Percentiles rank a stretch among this genome's conserved stretches.
phyloP scores from a whole-genome alignment of 2,888 invertebrate genomes.

The Barypeithes pellucidus region DNA sequence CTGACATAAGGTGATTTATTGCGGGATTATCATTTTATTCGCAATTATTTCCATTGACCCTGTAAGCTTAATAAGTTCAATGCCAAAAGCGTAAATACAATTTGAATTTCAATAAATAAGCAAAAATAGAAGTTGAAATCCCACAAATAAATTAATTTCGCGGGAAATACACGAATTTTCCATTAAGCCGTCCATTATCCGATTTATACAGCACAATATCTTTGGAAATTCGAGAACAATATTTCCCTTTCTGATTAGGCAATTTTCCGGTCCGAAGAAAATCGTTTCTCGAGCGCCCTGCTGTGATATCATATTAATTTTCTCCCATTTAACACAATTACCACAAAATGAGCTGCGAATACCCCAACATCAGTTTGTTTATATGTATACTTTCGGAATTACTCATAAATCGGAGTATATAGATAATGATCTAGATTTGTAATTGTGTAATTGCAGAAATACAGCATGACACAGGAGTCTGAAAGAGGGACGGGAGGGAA shows the following conservation, averaged over 20 bases:
- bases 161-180: constrained; percentile 41
- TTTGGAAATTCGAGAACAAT: constrained; percentile 44
- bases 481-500: too few species aligned
- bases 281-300: constrained; percentile 36
- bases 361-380: background rate
- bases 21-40: too few species aligned
- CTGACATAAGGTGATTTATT: too few species aligned
- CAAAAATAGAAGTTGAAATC: too few species aligned
- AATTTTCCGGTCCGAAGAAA: constrained; percentile 49
- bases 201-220: constrained; percentile 25
- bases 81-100: too few species aligned
- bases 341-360: background rate
- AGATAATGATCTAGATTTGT: background rate
- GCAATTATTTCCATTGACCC: too few species aligned
- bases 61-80: too few species aligned
- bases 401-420: background rate
- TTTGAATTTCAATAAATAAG: too few species aligned
- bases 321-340: constrained; percentile 13
- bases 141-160: constrained; percentile 10
- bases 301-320: constrained; percentile 14
- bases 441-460: too few species aligned
- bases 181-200: constrained; percentile 40
- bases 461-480: too few species aligned
- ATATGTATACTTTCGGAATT: background rate
- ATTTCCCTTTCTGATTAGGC: constrained; percentile 49